Base-by-base conservation (phyloP, 2,113 vertebrate genomes). In the Paramormyrops kingsleyae region DNA sequence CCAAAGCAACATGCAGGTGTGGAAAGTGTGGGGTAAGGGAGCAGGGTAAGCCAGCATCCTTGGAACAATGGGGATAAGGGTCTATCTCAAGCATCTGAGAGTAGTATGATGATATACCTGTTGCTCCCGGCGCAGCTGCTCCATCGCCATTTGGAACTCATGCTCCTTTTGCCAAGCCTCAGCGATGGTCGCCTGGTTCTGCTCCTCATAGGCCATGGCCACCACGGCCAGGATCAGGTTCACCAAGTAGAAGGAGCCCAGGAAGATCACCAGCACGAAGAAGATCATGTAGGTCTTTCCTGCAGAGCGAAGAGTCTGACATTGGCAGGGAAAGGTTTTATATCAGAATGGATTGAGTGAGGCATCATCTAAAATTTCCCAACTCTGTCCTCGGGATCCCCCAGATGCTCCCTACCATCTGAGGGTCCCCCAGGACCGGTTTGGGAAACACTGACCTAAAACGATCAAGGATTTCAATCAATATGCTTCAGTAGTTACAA, bases 271-370 rank as follows among this genome's bases (percentile, higher is more conserved):
- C 52, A 99, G 94, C 94, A 99, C 98, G 91, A 99, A 99, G 95
- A 99, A 99, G 88, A 99, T 95, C 98, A 99, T 99, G 95, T 99
- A 99, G 92, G 98, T 98, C 95, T 99, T 99, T 88, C 99, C 99
- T 17, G 98, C 97, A 24, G 98, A 98, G 90, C 99, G 96, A 88
- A 99, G 94, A 35, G 98, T 99, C 99, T 99, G 90, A 5, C 35
- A 83, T 70, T 88, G 66, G 5, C 27, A 50, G 91, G 49, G 89
- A 86, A 87, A 53, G 13, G 19, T 56, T 87, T 53, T 87, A 35
- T 49, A 87, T 87, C 47, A 87, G 85, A 53, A 35, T 52, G 50
- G 27, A 87, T 13, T 53, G 31, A 56, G 50, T 21, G 27, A 56
- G 6, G 27, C 50, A 46, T 47, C 21, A 47, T 7, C 10, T 56